Base-by-base conservation (phyloP, 2,888 invertebrate genomes). In the Eupithecia vulgata region DNA sequence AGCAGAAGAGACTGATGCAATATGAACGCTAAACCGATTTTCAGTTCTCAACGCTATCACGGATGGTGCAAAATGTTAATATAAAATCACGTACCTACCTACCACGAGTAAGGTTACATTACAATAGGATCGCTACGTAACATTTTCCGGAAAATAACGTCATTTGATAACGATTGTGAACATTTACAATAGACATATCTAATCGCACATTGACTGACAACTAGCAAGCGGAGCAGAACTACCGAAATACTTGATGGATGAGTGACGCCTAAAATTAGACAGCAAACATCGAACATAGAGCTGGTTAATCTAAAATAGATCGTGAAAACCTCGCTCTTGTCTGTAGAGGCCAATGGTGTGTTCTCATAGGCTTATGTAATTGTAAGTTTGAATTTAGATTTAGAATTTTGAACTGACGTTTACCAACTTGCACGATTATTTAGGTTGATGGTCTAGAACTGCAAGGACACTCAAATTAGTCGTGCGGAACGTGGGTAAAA, bases 241-340 rank as follows among this genome's bases (percentile, higher is more conserved):
- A 61, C 61, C 5, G 61, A 34, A 61, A 70, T 74, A 25, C 48
- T 37, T 71, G 48, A 61, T 66, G 59, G 66, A 68, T 72, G 69
- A 69, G 69, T 69, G 42, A 34, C 61, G 25, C 21, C 30, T 67
- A 72, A 75, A 75, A 67, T 69, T 69, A 72, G 72, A 72, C 72
- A 66, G 42, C 52, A 67, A 64, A 70, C 72, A 70, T 72, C 37
- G 34, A 35, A 62, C 35, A 35, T 64, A 37, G 61, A 61, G 62
- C n/a, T 37, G n/a, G 21, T 37, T 1, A 21, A 64, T 45, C 70
- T 64, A 42, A 72, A 75, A 75, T 72, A 72, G 75, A 72, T 48
- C 69, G 35, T 15, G 52, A 30, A 65, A 75, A 67, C 64, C 72
- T 72, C 64, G 72, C 21, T 65, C 71, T 68, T 71, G 68, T 68